phyloP scores from a whole-genome alignment of 1,140 invertebrate genomes.

The Aplysia californica region DNA sequence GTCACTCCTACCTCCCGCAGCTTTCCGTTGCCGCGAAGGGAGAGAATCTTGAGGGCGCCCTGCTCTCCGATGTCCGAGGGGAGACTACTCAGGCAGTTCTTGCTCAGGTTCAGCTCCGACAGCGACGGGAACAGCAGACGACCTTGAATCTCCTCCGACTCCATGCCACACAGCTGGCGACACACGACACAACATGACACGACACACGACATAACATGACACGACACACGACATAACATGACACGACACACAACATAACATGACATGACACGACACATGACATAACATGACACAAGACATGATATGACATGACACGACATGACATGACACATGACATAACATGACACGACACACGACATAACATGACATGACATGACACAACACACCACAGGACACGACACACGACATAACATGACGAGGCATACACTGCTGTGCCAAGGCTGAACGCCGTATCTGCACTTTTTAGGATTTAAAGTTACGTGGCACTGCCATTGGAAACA shows the following conservation, averaged over 20 bases:
- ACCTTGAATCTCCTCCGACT: conserved; percentile 43
- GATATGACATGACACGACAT: not conserved
- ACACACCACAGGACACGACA: too few relatives aligned
- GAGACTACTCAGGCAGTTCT: conserved; percentile 85
- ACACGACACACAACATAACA: too few relatives aligned
- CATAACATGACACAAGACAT: not conserved
- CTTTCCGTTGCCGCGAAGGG: conserved; percentile 69
- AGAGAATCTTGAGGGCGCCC: conserved; percentile 91
- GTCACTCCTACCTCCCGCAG: conserved; percentile 71
- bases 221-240: too few relatives aligned
- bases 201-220: too few relatives aligned
- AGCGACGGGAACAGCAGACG: conserved; percentile 91
- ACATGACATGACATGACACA: too few relatives aligned
- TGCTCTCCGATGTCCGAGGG: conserved; percentile 88
- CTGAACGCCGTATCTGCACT: too few relatives aligned
- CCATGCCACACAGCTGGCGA: conserved; percentile 33
- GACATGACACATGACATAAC: too few relatives aligned
- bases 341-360: too few relatives aligned
- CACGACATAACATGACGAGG: too few relatives aligned
- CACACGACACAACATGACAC: not conserved
- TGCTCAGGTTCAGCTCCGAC: conserved; percentile 94
- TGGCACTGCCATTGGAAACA: too few relatives aligned
- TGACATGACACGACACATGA: not conserved
- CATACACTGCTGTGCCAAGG: too few relatives aligned
- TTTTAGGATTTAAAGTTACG: too few relatives aligned